Evolutionary conservation across 2,888 invertebrate genomes (phyloP).

Genomic region (Toxonevra muliebris): DNA sequence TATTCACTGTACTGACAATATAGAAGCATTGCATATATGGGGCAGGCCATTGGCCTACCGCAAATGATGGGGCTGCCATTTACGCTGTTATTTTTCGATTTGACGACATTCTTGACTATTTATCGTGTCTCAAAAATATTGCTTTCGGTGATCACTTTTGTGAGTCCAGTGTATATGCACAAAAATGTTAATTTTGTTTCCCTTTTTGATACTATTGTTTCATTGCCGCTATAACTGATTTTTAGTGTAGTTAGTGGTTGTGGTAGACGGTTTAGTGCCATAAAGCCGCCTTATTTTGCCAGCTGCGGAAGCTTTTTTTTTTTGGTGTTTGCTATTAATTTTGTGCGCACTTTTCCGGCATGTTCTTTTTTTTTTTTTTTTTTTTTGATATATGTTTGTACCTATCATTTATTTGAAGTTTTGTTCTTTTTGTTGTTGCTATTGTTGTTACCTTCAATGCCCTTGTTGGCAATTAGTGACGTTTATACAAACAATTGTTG

Average conservation of each 20-base stretch:
- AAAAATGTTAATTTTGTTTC: not conserved
- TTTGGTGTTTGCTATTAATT: not conserved
- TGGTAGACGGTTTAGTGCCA: too few relatives aligned
- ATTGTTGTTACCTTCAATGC: slow-evolving; percentile 30
- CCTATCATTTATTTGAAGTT: not conserved
- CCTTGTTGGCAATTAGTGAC: slow-evolving; percentile 38
- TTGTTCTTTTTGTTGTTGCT: slow-evolving; percentile 13
- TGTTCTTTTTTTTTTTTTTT: slow-evolving; percentile 15
- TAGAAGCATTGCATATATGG: too few relatives aligned
- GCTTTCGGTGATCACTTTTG: too few relatives aligned
- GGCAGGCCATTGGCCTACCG: too few relatives aligned
- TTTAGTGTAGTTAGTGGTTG: too few relatives aligned
- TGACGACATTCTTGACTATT: too few relatives aligned
- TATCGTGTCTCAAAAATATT: too few relatives aligned
- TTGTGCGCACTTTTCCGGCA: slow-evolving; percentile 25
- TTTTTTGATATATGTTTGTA: slow-evolving; percentile 10
- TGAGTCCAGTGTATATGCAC: not conserved
- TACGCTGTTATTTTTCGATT: too few relatives aligned
- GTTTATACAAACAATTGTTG: slow-evolving; percentile 27
- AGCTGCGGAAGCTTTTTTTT: not conserved
- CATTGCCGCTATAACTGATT: not conserved
- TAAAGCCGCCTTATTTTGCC: slow-evolving; percentile 16
- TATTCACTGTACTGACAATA: too few relatives aligned
- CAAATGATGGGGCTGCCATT: too few relatives aligned
- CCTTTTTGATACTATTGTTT: not conserved